Percentiles rank a stretch among this genome's conserved stretches.
These are phyloP conservation scores for Halichondria panicea DNA, from an alignment of 37 sponge, comb jelly and placozoan genomes.

Conservation along the genomic window DNA sequence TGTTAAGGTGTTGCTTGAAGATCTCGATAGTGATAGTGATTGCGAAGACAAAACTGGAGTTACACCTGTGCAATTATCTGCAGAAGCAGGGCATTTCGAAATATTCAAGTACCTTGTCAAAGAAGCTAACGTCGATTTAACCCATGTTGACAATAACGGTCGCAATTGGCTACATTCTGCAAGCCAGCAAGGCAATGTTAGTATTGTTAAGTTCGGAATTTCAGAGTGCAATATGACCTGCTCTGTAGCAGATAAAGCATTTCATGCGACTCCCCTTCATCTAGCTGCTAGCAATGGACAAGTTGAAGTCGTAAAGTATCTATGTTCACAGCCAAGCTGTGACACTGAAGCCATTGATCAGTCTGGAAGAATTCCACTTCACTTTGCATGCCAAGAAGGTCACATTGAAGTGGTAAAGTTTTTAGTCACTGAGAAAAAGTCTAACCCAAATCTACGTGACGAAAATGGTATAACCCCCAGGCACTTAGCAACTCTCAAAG, in stretches of 20 bases:
- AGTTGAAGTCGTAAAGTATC: slow-evolving; percentile 22
- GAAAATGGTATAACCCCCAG: slow-evolving; percentile 48
- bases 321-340: slow-evolving; percentile 28
- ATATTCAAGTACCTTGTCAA: slow-evolving; percentile 29
- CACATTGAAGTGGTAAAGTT: slow-evolving; percentile 48
- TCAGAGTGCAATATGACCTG: slow-evolving; percentile 6
- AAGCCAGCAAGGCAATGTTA: slow-evolving; percentile 46
- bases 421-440: slow-evolving; percentile 7
- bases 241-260: neutral
- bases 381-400: slow-evolving; percentile 65
- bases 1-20: slow-evolving; percentile 22
- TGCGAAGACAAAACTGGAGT: slow-evolving; percentile 32
- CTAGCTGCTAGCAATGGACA: slow-evolving; percentile 54
- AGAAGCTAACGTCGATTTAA: slow-evolving; percentile 3
- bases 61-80: slow-evolving; percentile 34
- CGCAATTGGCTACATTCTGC: slow-evolving; percentile 39
- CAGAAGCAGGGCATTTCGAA: slow-evolving; percentile 25
- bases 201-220: slow-evolving; percentile 38
- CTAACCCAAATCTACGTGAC: slow-evolving; percentile 22
- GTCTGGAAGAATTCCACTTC: slow-evolving; percentile 59
- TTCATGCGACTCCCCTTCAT: slow-evolving; percentile 37
- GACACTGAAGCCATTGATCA: slow-evolving; percentile 18
- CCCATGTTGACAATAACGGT: slow-evolving; percentile 12
- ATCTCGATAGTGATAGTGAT: slow-evolving; percentile 9
- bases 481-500: slow-evolving; percentile 66